Base-by-base conservation (phyloP, 2,113 vertebrate genomes). In the Drymodes brunneopygia region DNA sequence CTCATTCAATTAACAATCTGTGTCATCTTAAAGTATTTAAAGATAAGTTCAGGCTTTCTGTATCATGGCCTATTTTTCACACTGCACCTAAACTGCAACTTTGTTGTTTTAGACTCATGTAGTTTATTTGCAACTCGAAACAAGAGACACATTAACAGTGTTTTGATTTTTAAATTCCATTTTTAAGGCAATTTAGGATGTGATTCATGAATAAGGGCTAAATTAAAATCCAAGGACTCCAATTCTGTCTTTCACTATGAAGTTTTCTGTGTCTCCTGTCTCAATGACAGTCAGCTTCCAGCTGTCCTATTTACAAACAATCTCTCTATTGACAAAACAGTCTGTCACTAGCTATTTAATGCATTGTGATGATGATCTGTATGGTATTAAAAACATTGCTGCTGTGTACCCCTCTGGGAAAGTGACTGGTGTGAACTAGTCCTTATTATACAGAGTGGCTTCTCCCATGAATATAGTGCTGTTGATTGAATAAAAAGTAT, bases 341-440 rank as follows among this genome's bases (percentile, higher is more conserved):
- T 91, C 96, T 98, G 97, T 97, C 96, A 94, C 81, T 74, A 96
- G 78, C 69, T 96, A 92, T 90, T 91, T 95, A 79, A 92, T 89
- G 94, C 94, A 82, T 54, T 97, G 90, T 81, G 83, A 91, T 79
- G 81, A 93, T 93, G 92, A 95, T 88, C 87, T 96, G 38, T 72
- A 54, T 44, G 57, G 64, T 86, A 95, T 95, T 79, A 82, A 86
- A 79, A 94, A 91, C 79, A 82, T 33, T n/a, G 35, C 31, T 80
- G 14, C 57, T 91, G 8, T 71, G 53, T 69, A 81, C 9, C 77
- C 93, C 69, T 64, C 45, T 33, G 85, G 94, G 90, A 90, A 81
- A 90, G 42, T 78, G 92, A 58, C 62, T 93, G 48, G 24, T 78
- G 67, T 83, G 91, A 78, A 18, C 33, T 64, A 81, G 71, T 71